Conservation (phyloP, 2,113 vertebrate genomes). For the Rhinopithecus roxellana region DNA sequence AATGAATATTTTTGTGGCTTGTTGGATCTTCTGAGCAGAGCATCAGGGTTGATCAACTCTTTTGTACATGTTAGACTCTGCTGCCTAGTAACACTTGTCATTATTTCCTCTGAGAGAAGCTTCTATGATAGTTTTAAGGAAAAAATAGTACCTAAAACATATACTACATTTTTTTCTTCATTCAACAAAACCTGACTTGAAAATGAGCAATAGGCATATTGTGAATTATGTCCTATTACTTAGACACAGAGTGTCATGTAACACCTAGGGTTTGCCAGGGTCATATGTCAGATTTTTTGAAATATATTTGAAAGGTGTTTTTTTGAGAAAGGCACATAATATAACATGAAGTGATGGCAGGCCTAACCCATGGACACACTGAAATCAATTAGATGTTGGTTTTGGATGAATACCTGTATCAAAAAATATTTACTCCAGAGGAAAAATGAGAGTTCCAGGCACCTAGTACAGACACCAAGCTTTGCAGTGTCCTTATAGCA, state of each 20-base stretch:
- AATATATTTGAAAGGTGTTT: neutral
- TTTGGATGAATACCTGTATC: slow-evolving; percentile 41
- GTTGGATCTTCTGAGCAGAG: neutral
- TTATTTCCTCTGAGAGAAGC: neutral
- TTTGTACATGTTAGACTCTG: neutral
- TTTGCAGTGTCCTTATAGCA: neutral
- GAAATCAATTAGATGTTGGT: slow-evolving; percentile 46
- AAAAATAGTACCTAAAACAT: neutral
- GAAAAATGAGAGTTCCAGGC: neutral
- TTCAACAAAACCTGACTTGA: neutral
- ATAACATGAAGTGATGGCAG: neutral
- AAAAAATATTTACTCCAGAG: neutral
- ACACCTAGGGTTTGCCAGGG: neutral
- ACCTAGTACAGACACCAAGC: neutral
- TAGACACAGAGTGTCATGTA: neutral
- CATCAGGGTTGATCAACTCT: neutral
- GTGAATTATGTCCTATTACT: slow-evolving; percentile 27
- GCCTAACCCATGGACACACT: neutral
- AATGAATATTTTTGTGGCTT: neutral
- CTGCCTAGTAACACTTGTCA: neutral
- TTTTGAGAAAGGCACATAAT: neutral
- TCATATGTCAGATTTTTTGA: slow-evolving; percentile 32
- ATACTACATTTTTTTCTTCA: neutral
- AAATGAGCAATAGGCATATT: slow-evolving; percentile 20
- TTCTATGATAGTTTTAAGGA: neutral